Evolutionary conservation across 2,113 vertebrate species (phyloP).

Genomic region (Ramphastos sulfuratus): DNA sequence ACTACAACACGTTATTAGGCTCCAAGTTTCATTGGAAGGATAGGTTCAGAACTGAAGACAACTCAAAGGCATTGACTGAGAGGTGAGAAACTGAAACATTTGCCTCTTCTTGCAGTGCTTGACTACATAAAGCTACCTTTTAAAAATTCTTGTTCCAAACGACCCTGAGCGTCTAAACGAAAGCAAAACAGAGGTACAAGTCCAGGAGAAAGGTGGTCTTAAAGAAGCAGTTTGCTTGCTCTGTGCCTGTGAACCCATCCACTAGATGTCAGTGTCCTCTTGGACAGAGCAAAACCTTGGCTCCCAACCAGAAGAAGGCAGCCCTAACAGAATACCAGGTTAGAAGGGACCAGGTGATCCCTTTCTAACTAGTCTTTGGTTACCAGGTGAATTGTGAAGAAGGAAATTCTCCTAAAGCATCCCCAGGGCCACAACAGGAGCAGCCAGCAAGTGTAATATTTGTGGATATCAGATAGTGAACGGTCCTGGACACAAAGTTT

Average conservation of each 20-base stretch:
- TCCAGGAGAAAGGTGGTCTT: background rate
- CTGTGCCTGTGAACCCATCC: conserved; percentile 15
- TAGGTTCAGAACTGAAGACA: background rate
- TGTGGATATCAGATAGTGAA: background rate
- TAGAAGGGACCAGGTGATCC: background rate
- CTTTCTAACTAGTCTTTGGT: background rate
- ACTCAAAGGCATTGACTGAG: background rate
- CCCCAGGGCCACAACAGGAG: background rate
- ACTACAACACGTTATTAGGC: background rate
- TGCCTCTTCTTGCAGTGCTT: background rate
- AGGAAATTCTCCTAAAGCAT: background rate
- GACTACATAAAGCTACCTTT: too few species aligned
- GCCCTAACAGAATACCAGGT: background rate
- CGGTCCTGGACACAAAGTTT: background rate
- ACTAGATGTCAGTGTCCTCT: conserved; percentile 67
- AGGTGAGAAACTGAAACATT: background rate
- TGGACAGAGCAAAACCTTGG: background rate
- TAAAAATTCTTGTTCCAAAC: background rate
- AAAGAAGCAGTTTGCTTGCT: background rate
- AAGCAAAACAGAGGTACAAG: background rate
- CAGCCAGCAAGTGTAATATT: background rate
- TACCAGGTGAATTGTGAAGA: background rate
- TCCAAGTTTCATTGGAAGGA: background rate
- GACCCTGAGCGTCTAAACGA: background rate
- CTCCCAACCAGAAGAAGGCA: fast-evolving